Percentiles rank a stretch among this genome's conserved stretches.
Evolutionary conservation across 1,140 invertebrate genomes (phyloP).

Genomic region (Drosophila dunni): DNA sequence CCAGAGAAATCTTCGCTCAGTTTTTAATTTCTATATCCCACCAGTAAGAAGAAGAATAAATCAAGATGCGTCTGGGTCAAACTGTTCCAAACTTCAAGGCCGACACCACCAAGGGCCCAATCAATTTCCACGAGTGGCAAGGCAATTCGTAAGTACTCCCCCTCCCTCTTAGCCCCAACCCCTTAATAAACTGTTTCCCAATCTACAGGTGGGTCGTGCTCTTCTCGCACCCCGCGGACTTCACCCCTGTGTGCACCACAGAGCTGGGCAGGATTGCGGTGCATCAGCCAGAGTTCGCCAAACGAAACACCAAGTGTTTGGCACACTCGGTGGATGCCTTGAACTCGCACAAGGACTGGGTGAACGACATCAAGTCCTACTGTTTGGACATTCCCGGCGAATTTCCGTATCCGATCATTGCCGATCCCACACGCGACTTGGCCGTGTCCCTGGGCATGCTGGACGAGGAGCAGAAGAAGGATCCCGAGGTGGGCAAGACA

Average conservation of each 20-base stretch:
- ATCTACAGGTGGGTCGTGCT: conserved; percentile 92
- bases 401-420: conserved; percentile 95
- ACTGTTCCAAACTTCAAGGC: conserved; percentile 91
- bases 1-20: conserved; percentile 5
- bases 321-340: conserved; percentile 94
- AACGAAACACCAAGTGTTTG: conserved; percentile 92
- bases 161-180: too few relatives aligned
- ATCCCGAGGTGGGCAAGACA: conserved; percentile 90
- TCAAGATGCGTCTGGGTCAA: conserved; percentile 88
- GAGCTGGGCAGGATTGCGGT: conserved; percentile 93
- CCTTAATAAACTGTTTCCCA: not conserved
- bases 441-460: conserved; percentile 94
- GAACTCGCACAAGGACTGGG: conserved; percentile 92
- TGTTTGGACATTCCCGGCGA: conserved; percentile 88
- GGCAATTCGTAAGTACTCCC: conserved; percentile 89
- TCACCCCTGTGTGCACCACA: conserved; percentile 97
- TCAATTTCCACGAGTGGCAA: conserved; percentile 92
- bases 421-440: conserved; percentile 91
- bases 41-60: not conserved
- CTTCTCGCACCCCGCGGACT: conserved; percentile 97
- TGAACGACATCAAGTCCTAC: conserved; percentile 92
- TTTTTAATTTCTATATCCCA: not conserved
- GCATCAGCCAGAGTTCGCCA: conserved; percentile 90
- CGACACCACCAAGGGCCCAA: conserved; percentile 90
- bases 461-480: conserved; percentile 91